These are phyloP conservation scores for Phenganax stokvisi DNA, from an alignment of 92 coral and sea anemone species.

Conservation along the genomic window DNA sequence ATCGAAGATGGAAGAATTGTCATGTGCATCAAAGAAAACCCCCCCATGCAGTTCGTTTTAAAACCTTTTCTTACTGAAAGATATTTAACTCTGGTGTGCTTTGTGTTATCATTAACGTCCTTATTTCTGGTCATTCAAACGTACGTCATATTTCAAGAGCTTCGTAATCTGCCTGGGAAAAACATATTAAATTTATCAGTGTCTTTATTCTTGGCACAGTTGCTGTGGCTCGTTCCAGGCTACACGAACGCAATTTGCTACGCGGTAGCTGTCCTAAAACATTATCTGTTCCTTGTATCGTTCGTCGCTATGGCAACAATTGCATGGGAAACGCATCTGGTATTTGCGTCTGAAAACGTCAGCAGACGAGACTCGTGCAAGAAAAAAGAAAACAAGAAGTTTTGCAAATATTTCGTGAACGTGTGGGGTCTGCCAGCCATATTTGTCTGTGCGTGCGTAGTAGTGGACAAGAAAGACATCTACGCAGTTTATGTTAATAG, in stretches of 20 bases:
- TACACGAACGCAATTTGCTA: neutral
- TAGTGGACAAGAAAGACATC: neutral
- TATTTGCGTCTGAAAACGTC: neutral
- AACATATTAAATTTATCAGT: conserved; percentile 15
- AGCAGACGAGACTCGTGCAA: neutral
- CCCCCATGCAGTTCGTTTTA: neutral
- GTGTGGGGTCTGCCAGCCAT: conserved; percentile 28
- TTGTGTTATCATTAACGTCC: neutral
- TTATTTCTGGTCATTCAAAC: conserved; percentile 22
- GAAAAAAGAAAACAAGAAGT: neutral
- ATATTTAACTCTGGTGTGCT: conserved; percentile 2
- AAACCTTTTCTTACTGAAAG: neutral
- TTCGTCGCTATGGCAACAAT: conserved; percentile 27
- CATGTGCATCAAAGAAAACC: neutral
- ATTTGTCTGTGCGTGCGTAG: neutral
- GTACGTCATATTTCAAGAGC: conserved; percentile 13
- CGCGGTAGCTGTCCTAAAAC: neutral
- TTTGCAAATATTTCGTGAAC: conserved; percentile 5
- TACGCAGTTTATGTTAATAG: neutral
- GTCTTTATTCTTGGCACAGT: conserved; percentile 5
- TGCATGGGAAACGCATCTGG: neutral
- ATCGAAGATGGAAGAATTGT: neutral
- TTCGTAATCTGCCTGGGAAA: conserved; percentile 22
- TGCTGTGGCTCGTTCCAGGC: neutral
- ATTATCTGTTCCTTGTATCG: conserved; percentile 17